Evolutionary conservation across 2,113 vertebrate genomes (phyloP).

Genomic region (Lampris incognitus): DNA sequence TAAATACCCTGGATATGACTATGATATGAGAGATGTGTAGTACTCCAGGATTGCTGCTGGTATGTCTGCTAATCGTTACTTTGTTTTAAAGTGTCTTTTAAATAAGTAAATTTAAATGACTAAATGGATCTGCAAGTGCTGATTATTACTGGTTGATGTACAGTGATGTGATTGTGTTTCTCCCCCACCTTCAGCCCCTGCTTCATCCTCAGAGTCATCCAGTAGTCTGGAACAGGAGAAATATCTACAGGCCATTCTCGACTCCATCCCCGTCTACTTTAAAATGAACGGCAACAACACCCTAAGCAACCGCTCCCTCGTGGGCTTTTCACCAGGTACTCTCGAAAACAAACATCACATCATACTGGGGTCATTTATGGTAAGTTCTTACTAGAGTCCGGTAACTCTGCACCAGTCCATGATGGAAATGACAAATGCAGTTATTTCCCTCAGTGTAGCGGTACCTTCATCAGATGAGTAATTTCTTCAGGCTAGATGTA

Average conservation of each 20-base stretch:
- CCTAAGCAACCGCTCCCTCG: slow-evolving; percentile 87
- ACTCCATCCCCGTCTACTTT: slow-evolving; percentile 91
- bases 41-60: too few species aligned
- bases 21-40: too few species aligned
- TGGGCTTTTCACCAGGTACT: slow-evolving; percentile 95
- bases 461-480: background rate
- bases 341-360: background rate
- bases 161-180: background rate
- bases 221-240: slow-evolving; percentile 99
- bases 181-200: slow-evolving; percentile 65
- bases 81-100: too few species aligned
- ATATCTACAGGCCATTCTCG: slow-evolving; percentile 94
- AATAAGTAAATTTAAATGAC: too few species aligned
- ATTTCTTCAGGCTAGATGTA: too few species aligned
- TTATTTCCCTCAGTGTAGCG: background rate
- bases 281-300: slow-evolving; percentile 89
- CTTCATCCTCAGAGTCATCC: slow-evolving; percentile 92
- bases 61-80: too few species aligned
- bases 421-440: background rate
- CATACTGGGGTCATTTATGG: too few species aligned
- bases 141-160: background rate
- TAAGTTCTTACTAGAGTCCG: too few species aligned
- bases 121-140: background rate
- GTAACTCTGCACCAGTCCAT: background rate
- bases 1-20: too few species aligned